These are phyloP conservation scores for Periplaneta americana DNA, from an alignment of 1,140 invertebrate species.

Conservation along the genomic window DNA sequence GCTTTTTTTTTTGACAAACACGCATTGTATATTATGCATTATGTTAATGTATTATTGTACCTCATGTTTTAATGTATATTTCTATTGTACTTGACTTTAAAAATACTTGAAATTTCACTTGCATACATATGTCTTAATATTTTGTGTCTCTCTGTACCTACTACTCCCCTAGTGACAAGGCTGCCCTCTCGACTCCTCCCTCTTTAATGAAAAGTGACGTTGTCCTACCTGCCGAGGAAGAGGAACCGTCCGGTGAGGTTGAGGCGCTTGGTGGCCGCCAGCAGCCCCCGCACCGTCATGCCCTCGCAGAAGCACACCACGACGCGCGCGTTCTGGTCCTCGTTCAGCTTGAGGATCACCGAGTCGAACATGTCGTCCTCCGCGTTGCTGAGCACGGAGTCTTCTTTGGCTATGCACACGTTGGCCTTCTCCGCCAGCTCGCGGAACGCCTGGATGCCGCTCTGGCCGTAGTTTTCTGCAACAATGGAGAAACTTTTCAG, in stretches of 20 bases:
- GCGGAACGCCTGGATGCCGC: slow-evolving; percentile 72
- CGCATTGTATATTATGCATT: no score
- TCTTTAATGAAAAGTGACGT: neutral
- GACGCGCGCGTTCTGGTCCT: slow-evolving; percentile 55
- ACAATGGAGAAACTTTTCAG: slow-evolving; percentile 9
- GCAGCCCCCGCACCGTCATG: slow-evolving; percentile 60
- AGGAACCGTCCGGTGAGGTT: slow-evolving; percentile 56
- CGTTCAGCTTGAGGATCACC: slow-evolving; percentile 50
- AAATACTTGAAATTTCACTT: no score
- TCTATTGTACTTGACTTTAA: no score
- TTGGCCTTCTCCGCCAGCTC: slow-evolving; percentile 57
- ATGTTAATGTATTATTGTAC: no score
- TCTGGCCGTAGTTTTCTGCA: slow-evolving; percentile 75
- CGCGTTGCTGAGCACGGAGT: slow-evolving; percentile 58
- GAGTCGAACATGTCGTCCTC: slow-evolving; percentile 54
- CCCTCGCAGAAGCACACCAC: slow-evolving; percentile 85
- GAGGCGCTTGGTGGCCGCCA: slow-evolving; percentile 56
- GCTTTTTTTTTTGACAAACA: no score
- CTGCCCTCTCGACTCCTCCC: neutral
- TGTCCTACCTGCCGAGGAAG: slow-evolving; percentile 59
- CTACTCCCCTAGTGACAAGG: no score
- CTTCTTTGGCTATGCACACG: slow-evolving; percentile 68
- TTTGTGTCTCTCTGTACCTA: no score
- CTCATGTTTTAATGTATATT: no score
- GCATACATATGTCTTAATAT: no score